phyloP scores from a whole-genome alignment of 2,113 vertebrate species.

The Epinephelus fuscoguttatus region DNA sequence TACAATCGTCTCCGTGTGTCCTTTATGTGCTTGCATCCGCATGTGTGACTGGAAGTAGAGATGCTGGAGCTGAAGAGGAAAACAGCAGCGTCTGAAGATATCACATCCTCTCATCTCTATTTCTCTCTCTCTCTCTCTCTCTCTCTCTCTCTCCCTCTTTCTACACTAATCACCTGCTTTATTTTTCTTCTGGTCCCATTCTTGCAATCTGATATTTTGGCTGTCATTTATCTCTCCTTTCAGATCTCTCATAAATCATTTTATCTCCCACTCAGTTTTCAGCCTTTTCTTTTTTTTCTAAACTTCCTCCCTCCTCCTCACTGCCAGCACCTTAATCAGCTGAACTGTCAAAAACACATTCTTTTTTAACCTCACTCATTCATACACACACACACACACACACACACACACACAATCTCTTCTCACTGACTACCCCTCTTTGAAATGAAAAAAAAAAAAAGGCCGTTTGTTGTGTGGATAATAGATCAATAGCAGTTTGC shows the following conservation, averaged over 20 bases:
- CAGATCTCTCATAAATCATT: constrained; percentile 80
- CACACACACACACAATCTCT: constrained; percentile 9
- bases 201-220: constrained; percentile 75
- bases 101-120: constrained; percentile 60
- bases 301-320: constrained; percentile 60
- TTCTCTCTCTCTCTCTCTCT: not conserved
- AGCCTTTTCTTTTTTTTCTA: constrained; percentile 15
- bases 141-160: constrained; percentile 17
- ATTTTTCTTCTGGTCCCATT: constrained; percentile 69
- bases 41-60: constrained; percentile 58
- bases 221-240: constrained; percentile 77
- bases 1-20: constrained; percentile 25
- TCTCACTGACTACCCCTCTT: constrained; percentile 61
- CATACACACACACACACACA: constrained; percentile 20
- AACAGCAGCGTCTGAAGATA: constrained; percentile 52
- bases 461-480: constrained; percentile 62
- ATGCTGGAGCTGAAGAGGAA: constrained; percentile 43
- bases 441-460: constrained; percentile 56
- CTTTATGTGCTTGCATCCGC: constrained; percentile 40
- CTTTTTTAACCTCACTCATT: constrained; percentile 68
- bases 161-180: constrained; percentile 78
- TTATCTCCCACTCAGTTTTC: constrained; percentile 70
- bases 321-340: constrained; percentile 80
- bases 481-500: constrained; percentile 68
- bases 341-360: constrained; percentile 77